Evolutionary conservation across 2,888 invertebrate genomes (phyloP).

Genomic region (Cybosia mesomella): DNA sequence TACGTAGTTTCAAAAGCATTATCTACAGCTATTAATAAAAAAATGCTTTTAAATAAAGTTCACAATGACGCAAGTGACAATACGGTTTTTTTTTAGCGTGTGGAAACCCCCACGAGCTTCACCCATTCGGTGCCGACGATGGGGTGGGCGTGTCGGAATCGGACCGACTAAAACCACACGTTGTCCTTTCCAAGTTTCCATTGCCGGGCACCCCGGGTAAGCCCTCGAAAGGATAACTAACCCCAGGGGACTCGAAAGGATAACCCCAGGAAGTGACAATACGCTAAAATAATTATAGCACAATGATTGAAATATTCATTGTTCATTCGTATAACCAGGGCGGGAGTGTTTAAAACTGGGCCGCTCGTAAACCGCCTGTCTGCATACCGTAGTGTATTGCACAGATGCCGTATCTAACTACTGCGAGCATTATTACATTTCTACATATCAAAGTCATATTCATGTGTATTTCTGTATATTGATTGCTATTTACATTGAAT

Average conservation of each 20-base stretch:
- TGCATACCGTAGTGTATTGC: slow-evolving; percentile 48
- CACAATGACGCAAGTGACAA: neutral
- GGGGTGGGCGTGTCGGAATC: too few species aligned
- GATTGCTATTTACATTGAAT: neutral
- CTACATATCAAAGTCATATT: slow-evolving; percentile 6
- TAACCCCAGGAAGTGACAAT: too few species aligned
- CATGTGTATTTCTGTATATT: neutral
- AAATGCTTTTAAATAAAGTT: neutral
- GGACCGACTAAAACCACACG: too few species aligned
- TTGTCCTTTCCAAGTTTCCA: too few species aligned
- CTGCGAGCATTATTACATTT: slow-evolving; percentile 28
- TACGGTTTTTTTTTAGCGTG: too few species aligned
- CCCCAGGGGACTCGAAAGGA: too few species aligned
- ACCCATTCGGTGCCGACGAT: too few species aligned
- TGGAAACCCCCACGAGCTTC: too few species aligned
- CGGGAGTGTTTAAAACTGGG: slow-evolving; percentile 44
- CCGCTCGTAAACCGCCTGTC: slow-evolving; percentile 45
- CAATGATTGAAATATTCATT: slow-evolving; percentile 53
- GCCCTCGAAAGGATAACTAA: too few species aligned
- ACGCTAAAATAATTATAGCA: slow-evolving; percentile 42
- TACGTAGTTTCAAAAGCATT: too few species aligned
- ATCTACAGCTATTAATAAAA: neutral
- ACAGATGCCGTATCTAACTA: slow-evolving; percentile 42
- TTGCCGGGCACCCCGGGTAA: too few species aligned
- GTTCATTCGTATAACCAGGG: slow-evolving; percentile 45